phyloP scores from a whole-genome alignment of 2,113 vertebrate species.

The Chaetorhynchus papuensis region DNA sequence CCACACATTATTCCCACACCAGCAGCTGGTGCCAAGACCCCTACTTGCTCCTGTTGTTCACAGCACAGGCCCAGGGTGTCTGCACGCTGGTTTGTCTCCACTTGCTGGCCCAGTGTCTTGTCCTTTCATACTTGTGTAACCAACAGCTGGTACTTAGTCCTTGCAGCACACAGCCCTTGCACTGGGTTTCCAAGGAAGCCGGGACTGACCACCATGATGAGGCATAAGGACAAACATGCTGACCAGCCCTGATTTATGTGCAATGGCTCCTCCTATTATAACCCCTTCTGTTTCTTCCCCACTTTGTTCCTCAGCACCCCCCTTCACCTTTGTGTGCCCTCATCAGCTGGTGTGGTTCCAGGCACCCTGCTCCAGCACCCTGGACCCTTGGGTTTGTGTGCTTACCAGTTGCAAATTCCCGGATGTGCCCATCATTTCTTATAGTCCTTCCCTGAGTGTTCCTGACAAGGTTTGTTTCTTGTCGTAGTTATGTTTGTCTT shows the following conservation, averaged over 20 bases:
- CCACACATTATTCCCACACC: background rate
- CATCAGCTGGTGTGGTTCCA: background rate
- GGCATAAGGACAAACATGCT: background rate
- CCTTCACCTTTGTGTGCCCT: background rate
- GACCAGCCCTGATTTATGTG: background rate
- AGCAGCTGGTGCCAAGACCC: background rate
- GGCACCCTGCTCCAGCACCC: fast-evolving
- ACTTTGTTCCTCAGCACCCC: background rate
- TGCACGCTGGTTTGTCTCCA: background rate
- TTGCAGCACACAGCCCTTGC: background rate
- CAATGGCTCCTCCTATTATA: background rate
- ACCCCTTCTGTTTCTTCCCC: background rate
- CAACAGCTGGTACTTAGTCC: background rate
- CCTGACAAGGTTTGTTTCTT: background rate
- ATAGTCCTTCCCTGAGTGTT: background rate
- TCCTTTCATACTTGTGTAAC: background rate
- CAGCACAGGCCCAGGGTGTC: background rate
- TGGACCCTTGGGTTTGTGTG: background rate
- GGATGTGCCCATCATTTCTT: background rate
- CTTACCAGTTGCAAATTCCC: background rate
- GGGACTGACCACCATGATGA: background rate
- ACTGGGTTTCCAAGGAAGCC: background rate
- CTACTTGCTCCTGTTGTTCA: background rate
- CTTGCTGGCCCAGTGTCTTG: background rate
- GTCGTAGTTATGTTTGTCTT: background rate